Percentiles rank a stretch among this genome's conserved stretches.
phyloP scores from a whole-genome alignment of 2,797 vertebrate species.

The Pogonophryne albipinna region DNA sequence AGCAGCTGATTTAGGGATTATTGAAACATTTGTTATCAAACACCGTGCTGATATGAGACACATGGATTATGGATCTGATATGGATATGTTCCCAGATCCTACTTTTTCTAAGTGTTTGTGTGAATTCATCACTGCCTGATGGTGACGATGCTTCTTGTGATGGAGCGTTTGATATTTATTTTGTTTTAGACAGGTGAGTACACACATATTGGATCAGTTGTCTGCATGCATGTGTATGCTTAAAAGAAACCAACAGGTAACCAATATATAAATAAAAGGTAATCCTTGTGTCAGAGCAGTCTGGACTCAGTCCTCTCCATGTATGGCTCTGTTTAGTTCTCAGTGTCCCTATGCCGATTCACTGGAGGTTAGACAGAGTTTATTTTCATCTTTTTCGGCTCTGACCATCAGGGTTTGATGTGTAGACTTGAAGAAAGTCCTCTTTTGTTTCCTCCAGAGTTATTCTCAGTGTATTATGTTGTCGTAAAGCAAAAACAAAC shows the following conservation, averaged over 20 bases:
- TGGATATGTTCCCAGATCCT: conserved; percentile 57
- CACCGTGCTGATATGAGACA: conserved; percentile 53
- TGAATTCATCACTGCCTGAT: conserved; percentile 24
- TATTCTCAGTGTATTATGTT: background rate
- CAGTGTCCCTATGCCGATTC: conserved; percentile 25
- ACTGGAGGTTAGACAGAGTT: conserved; percentile 17
- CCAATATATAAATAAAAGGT: background rate
- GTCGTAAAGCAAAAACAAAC: background rate
- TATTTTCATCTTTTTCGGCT: conserved; percentile 9
- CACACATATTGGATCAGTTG: background rate
- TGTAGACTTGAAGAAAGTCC: background rate
- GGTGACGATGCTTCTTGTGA: conserved; percentile 88
- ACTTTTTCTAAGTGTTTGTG: conserved; percentile 33
- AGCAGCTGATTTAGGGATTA: background rate
- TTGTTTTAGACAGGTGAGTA: conserved; percentile 92
- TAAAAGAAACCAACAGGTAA: background rate
- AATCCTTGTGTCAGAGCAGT: conserved; percentile 15
- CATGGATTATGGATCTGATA: conserved; percentile 70
- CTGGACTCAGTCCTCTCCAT: conserved; percentile 65
- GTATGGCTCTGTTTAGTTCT: conserved; percentile 78
- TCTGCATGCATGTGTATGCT: background rate
- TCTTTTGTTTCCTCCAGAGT: background rate
- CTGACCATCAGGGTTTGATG: conserved; percentile 5
- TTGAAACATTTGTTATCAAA: background rate
- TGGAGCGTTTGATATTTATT: conserved; percentile 94